These are phyloP conservation scores for Carcharodon carcharias DNA, from an alignment of 2,797 vertebrate genomes.

Conservation along the genomic window DNA sequence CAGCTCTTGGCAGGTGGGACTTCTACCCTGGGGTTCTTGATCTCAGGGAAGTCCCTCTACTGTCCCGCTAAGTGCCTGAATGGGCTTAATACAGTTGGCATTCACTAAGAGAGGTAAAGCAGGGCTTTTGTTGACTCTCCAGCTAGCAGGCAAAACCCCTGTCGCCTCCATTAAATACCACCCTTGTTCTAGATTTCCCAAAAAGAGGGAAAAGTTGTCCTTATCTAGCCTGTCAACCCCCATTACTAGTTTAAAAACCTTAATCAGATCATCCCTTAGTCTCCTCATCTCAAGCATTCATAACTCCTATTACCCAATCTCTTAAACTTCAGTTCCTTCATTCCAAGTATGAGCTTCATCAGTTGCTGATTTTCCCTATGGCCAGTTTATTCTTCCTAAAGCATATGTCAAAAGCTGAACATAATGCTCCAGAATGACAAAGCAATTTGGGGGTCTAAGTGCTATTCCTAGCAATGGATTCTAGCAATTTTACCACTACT, in stretches of 20 bases:
- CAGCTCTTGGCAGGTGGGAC: too few species aligned
- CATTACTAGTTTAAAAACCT: neutral
- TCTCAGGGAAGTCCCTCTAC: too few species aligned
- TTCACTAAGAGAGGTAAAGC: too few species aligned
- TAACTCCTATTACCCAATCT: neutral
- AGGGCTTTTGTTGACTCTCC: too few species aligned
- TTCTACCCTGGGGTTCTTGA: too few species aligned
- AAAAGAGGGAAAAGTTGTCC: neutral
- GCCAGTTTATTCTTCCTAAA: neutral
- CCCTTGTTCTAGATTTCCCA: neutral
- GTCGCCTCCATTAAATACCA: too few species aligned
- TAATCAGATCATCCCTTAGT: neutral
- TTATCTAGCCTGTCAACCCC: neutral
- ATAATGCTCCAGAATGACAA: neutral
- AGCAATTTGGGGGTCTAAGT: neutral
- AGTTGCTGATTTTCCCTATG: neutral
- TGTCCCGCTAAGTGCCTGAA: too few species aligned
- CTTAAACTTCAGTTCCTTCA: neutral
- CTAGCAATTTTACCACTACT: neutral
- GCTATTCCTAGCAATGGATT: neutral
- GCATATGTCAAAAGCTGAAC: neutral
- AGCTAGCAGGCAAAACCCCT: too few species aligned
- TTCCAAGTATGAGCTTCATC: neutral
- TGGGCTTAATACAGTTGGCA: too few species aligned
- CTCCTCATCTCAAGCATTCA: too few species aligned